Base-by-base conservation (phyloP, 2,797 vertebrate species). In the Etheostoma nigrum region DNA sequence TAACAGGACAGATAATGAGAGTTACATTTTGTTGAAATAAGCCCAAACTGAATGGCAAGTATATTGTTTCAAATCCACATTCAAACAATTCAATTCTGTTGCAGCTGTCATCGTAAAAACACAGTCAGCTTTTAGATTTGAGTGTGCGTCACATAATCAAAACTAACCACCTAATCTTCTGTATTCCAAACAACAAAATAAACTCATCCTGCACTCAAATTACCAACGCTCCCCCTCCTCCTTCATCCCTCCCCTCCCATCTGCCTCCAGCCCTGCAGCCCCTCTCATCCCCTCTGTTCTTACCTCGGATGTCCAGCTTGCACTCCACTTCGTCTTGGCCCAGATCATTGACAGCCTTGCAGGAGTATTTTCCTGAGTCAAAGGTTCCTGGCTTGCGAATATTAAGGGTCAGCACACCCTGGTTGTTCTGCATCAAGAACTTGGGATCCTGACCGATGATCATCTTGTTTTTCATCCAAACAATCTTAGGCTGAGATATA, bases 391-490 rank as follows among this genome's bases (percentile, higher is more conserved):
- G 97, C 85, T 97, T 99, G 42, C 98, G 95, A 71, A 99, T 97
- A 92, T 99, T 98, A 82, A 99, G 95, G 45, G 98, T 99, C 89
- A 99, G 23, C 65, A 99, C 97, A 0, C 98, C 98, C 82, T 99
- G 97, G 89, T 98, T 96, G 84, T 97, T 98, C 91, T 96, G 96
- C 96, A 96, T 98, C 85, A 98, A 94, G 91, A 92, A 99, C 82
- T 97, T 98, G 67, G 97, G 97, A 65, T 99, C 95, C 3, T 93
- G 92, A 0, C 95, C 94, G 21, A 99, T 94, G 82, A 98, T 96
- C 96, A 98, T 94, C 83, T 93, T 97, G 67, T 99, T 99, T 94
- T 98, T 99, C 94, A 97, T 96, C 98, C 98, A 99, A 81, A 95
- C 88, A 80, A 99, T 96, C 92, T 97, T 98, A 42, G 98, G 97